Evolutionary conservation across 2,113 vertebrate genomes (phyloP).

Genomic region (Aegithalos caudatus): DNA sequence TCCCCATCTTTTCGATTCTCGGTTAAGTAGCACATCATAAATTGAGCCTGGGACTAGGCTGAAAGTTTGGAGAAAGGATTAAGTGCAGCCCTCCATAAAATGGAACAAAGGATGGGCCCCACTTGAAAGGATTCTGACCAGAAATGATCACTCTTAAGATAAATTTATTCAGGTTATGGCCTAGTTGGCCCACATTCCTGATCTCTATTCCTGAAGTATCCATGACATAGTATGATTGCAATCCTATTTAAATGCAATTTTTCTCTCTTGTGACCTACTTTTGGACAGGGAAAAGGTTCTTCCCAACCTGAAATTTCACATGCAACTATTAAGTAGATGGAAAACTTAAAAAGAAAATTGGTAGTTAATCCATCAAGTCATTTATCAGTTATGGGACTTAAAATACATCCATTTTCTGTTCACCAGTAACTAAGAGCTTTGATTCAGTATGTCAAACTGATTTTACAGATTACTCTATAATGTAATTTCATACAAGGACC

Average conservation of each 20-base stretch:
- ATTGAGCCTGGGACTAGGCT: background rate
- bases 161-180: background rate
- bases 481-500: background rate
- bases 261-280: background rate
- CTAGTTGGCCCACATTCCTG: background rate
- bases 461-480: slow-evolving; percentile 31
- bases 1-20: background rate
- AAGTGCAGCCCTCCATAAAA: background rate
- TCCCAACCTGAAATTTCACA: background rate
- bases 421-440: slow-evolving; percentile 14
- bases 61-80: background rate
- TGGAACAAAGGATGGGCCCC: background rate
- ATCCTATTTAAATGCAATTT: slow-evolving; percentile 3
- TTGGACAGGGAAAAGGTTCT: background rate
- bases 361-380: background rate
- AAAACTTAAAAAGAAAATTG: slow-evolving; percentile 4
- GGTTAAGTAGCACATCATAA: background rate
- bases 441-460: slow-evolving; percentile 13
- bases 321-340: background rate
- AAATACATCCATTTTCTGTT: slow-evolving; percentile 12
- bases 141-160: background rate
- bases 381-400: background rate
- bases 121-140: background rate
- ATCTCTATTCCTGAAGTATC: background rate
- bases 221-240: background rate